Conservation (phyloP, 1,140 invertebrate species). For the Rhagoletis pomonella region DNA sequence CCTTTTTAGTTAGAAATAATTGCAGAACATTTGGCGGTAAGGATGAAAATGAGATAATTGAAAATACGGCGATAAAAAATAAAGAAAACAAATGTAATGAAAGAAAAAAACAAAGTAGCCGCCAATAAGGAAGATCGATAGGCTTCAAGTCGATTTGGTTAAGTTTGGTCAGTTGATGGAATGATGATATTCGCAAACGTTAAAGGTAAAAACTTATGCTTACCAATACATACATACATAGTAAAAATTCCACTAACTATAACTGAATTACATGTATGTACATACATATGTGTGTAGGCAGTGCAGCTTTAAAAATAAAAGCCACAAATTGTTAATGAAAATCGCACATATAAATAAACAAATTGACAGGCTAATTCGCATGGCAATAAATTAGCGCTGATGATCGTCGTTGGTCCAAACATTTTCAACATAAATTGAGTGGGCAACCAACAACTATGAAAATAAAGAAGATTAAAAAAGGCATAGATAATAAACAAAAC, state of each 20-base stretch:
- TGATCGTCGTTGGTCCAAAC: neutral
- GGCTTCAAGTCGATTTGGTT: neutral
- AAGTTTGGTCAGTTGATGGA: too few relatives aligned
- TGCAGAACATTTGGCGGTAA: slow-evolving; percentile 21
- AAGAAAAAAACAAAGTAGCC: neutral
- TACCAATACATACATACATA: too few relatives aligned
- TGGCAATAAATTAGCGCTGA: neutral
- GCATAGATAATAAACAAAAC: neutral
- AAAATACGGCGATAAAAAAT: neutral
- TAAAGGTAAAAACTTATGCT: too few relatives aligned
- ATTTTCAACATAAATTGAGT: neutral
- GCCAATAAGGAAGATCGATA: neutral
- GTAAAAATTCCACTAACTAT: too few relatives aligned
- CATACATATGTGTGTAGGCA: too few relatives aligned
- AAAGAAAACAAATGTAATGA: neutral
- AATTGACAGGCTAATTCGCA: neutral
- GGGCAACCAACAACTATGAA: neutral
- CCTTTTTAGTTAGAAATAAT: slow-evolving; percentile 35
- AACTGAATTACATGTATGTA: too few relatives aligned
- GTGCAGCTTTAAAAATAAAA: too few relatives aligned
- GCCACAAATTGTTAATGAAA: neutral
- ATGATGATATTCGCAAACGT: too few relatives aligned
- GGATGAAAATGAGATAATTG: neutral
- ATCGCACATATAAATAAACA: neutral
- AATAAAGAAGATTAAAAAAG: neutral